These are phyloP conservation scores for Hipposideros armiger DNA, from an alignment of 2,113 vertebrate species.

Conservation along the genomic window DNA sequence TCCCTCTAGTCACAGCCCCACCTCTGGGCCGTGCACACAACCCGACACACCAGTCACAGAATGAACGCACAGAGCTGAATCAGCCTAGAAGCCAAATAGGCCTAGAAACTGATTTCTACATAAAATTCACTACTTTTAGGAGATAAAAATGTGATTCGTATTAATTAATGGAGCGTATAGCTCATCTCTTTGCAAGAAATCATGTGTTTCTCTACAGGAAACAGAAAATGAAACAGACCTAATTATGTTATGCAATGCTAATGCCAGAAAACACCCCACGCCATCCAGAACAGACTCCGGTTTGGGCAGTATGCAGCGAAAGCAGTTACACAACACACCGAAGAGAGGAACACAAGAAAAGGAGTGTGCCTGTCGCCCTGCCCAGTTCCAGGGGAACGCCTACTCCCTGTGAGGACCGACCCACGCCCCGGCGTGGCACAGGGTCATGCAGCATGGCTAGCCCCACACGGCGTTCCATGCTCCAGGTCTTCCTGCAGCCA, in stretches of 20 bases:
- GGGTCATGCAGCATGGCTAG: neutral
- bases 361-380: fast-evolving
- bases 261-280: neutral
- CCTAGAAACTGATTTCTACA: neutral
- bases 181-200: neutral
- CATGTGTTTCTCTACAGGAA: neutral
- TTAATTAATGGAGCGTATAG: fast-evolving
- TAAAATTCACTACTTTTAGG: neutral
- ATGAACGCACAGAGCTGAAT: fast-evolving
- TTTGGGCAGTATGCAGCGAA: fast-evolving
- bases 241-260: fast-evolving
- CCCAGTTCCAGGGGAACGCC: neutral
- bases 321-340: fast-evolving
- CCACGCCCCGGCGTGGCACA: fast-evolving
- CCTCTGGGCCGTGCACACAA: fast-evolving
- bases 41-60: fast-evolving
- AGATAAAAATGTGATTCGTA: neutral
- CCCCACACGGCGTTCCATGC: neutral
- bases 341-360: too few relatives aligned
- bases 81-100: neutral
- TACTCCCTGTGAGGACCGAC: fast-evolving
- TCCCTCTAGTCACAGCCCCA: fast-evolving
- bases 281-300: neutral
- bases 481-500: neutral
- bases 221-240: neutral